phyloP scores from a whole-genome alignment of 2,888 invertebrate species.

The Tholera decimalis region DNA sequence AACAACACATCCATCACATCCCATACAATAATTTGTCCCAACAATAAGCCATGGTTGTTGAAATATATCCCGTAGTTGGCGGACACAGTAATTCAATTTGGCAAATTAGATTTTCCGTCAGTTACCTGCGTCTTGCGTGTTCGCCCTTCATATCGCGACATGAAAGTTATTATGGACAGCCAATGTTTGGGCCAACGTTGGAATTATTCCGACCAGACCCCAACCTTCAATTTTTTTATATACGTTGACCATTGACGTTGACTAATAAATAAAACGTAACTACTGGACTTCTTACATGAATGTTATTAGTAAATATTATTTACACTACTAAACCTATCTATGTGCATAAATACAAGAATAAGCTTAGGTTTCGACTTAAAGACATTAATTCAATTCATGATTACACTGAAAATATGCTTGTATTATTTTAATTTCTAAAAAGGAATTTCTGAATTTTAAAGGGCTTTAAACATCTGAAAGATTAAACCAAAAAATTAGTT shows the following conservation, averaged over 20 bases:
- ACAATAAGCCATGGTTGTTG: slow-evolving; percentile 49
- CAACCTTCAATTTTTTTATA: not conserved
- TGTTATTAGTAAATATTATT: too few relatives aligned
- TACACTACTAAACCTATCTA: too few relatives aligned
- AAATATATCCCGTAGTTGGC: slow-evolving; percentile 78
- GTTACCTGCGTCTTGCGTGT: slow-evolving; percentile 89
- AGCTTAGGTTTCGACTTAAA: too few relatives aligned
- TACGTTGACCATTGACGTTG: too few relatives aligned
- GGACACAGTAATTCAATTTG: slow-evolving; percentile 90
- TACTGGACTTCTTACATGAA: too few relatives aligned
- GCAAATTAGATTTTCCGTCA: slow-evolving; percentile 88
- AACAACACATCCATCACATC: slow-evolving; percentile 27
- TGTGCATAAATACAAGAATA: too few relatives aligned
- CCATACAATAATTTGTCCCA: slow-evolving; percentile 34
- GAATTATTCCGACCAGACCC: not conserved
- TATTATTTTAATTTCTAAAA: not conserved
- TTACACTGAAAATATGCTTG: too few relatives aligned
- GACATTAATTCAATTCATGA: too few relatives aligned
- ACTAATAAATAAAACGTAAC: too few relatives aligned
- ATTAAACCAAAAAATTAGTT: not conserved
- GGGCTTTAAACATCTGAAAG: not conserved
- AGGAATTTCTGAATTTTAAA: not conserved
- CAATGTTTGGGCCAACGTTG: slow-evolving; percentile 66
- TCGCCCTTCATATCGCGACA: slow-evolving; percentile 75
- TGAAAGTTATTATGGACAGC: slow-evolving; percentile 68